Evolutionary conservation across 2,888 invertebrate genomes (phyloP), one percentile per base, ranked within the genome.

Genomic region (Drosophila maculinotata): DNA sequence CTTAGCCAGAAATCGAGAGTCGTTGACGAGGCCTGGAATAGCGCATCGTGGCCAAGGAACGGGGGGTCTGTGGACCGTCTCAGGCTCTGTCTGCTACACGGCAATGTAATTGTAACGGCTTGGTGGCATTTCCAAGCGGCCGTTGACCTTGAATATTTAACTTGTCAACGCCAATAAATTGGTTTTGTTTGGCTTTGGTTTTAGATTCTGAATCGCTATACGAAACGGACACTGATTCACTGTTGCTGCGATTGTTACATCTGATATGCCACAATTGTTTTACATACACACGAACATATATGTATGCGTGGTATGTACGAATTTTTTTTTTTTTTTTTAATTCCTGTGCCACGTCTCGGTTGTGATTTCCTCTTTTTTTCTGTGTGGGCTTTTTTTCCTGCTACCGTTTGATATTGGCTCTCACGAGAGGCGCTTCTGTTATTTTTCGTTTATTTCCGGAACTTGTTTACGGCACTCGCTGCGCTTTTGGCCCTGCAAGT

Each of bases 111-210:
- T 26, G 54, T 25, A 23, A 59, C 59, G 63, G 30, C 62, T 59
- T 64, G 68, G 78, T 59, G 76, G 71, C 70, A 70, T 76, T 67
- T 59, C 63, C 53, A 14, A 49, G 26, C 54, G 63, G 59, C 56
- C 76, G 79, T 71, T 76, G 76, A 76, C 79, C 79, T 76, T 79
- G 72, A 59, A 64, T 76, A 53, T 66, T 75, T 56, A 65, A 52
- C 59, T 67, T 56, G 62, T 66, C 56, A 56, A 42, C 52, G 36
- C 17, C 53, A 54, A 10, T 7, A 23, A 45, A 25, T 15, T 41
- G 15, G 33, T 42, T 12, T 44, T 31, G 30, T 25, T 39, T 41
- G 4, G 28, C 17, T 51, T 60, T 39, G n/a, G 6, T 49, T 35
- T 54, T 35, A 23, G 42, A 35, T 58, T 26, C 7, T 17, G 3